These are phyloP conservation scores for Brachirus orientalis DNA, from an alignment of 2,113 vertebrate genomes.

Conservation along the genomic window DNA sequence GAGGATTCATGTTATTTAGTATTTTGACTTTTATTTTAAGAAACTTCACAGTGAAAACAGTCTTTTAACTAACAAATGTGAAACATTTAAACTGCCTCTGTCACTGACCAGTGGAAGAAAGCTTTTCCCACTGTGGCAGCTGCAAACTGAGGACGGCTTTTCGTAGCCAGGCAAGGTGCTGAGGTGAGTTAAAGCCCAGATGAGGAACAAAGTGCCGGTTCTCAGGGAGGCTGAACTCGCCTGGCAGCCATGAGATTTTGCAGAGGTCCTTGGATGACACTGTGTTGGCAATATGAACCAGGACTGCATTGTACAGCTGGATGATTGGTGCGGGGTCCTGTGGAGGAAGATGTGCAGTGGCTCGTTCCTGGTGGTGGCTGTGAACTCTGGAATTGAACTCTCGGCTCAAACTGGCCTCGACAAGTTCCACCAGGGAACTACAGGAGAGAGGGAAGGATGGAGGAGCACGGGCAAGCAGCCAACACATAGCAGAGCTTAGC, in stretches of 20 bases:
- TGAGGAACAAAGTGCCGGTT: conserved; percentile 85
- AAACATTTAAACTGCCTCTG: neutral
- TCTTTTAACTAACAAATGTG: neutral
- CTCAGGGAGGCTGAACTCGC: conserved; percentile 84
- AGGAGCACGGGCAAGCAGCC: conserved; percentile 86
- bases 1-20: too few species aligned
- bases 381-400: conserved; percentile 87
- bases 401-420: conserved; percentile 84
- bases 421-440: conserved; percentile 86
- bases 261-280: conserved; percentile 84
- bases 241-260: conserved; percentile 90
- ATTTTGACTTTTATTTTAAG: neutral
- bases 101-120: conserved; percentile 78
- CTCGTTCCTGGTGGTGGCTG: conserved; percentile 83
- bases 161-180: conserved; percentile 89
- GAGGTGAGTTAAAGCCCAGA: conserved; percentile 86
- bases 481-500: conserved; percentile 85
- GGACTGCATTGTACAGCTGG: conserved; percentile 87
- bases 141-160: conserved; percentile 87
- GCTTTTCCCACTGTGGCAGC: conserved; percentile 87
- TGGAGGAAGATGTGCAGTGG: conserved; percentile 69
- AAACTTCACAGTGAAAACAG: neutral
- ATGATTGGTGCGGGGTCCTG: conserved; percentile 84
- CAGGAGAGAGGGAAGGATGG: conserved; percentile 80
- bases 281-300: conserved; percentile 84